Conservation (phyloP, 92 coral and sea anemone species). For the Isaurus tuberculatus region DNA sequence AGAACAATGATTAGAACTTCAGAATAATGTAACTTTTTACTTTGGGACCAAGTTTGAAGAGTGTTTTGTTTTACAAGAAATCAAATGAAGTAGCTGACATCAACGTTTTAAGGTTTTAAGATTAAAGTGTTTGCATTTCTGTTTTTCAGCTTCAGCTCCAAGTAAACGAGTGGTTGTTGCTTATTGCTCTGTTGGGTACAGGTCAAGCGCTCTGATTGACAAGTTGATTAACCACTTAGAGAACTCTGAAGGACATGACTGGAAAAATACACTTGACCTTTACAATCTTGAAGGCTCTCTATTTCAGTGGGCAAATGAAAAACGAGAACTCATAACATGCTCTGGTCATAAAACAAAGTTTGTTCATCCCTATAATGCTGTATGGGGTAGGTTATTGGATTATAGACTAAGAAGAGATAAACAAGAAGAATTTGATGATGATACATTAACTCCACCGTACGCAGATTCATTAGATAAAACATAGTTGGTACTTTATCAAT, state of each 20-base stretch:
- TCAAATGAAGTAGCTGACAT: no score
- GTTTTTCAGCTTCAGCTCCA: constrained; percentile 46
- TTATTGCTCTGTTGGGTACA: constrained; percentile 94
- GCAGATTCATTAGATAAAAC: not conserved
- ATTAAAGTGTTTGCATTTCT: not conserved
- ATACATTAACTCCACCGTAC: not conserved
- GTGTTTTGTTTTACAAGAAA: no score
- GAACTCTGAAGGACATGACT: constrained; percentile 54
- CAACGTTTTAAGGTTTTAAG: not conserved
- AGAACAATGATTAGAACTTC: no score
- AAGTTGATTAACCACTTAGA: constrained; percentile 62
- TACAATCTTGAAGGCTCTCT: constrained; percentile 94
- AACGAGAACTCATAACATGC: constrained; percentile 67
- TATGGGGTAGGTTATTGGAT: constrained; percentile 88
- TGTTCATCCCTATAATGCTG: constrained; percentile 84
- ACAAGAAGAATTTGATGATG: constrained; percentile 42
- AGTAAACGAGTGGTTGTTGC: constrained; percentile 74
- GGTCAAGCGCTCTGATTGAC: constrained; percentile 81
- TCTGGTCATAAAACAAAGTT: constrained; percentile 48
- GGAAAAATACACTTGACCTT: constrained; percentile 58
- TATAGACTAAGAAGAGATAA: constrained; percentile 67
- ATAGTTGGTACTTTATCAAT: no score
- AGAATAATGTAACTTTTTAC: no score
- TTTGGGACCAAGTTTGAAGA: no score
- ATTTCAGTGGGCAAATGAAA: constrained; percentile 97